Percentiles rank a stretch among this genome's conserved stretches.
Conservation (phyloP, 1,140 invertebrate species). For the Brachionus koreanus region DNA sequence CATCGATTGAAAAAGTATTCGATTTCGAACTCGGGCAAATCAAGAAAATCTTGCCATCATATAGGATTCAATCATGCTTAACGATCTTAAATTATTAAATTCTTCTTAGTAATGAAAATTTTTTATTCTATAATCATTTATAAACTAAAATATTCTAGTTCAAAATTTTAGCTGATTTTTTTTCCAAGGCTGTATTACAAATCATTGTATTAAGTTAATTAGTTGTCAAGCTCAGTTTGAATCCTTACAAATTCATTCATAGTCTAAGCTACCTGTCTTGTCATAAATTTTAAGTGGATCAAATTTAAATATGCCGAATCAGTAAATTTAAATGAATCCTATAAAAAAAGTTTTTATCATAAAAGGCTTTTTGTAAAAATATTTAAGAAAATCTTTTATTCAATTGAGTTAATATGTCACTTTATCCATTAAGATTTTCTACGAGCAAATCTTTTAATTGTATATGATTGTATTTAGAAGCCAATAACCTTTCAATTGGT, state of each 20-base stretch:
- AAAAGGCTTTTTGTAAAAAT: not conserved
- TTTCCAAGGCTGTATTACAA: not conserved
- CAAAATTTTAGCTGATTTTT: not conserved
- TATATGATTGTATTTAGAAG: not conserved
- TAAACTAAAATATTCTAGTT: not conserved
- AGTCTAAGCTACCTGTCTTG: not conserved
- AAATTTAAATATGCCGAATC: constrained; percentile 3
- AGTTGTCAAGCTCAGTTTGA: not conserved
- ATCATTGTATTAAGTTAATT: not conserved
- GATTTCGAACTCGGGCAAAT: not conserved
- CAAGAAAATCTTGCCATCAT: not conserved
- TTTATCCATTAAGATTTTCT: not conserved
- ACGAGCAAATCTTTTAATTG: not conserved
- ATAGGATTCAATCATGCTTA: not conserved
- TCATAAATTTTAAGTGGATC: not conserved
- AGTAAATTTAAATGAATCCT: not conserved
- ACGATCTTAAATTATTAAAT: too few relatives aligned
- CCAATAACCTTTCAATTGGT: constrained; percentile 1
- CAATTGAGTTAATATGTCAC: not conserved
- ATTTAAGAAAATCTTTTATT: not conserved
- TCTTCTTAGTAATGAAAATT: not conserved
- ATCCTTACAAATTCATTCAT: not conserved
- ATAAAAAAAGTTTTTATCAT: not conserved
- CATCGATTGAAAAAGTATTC: not conserved
- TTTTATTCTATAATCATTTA: not conserved